A percentile compares a stretch with the other conserved stretches of the same genome.
These are phyloP conservation scores for Myrmecophaga tridactyla DNA, from an alignment of 2,113 vertebrate species.

Conservation along the genomic window DNA sequence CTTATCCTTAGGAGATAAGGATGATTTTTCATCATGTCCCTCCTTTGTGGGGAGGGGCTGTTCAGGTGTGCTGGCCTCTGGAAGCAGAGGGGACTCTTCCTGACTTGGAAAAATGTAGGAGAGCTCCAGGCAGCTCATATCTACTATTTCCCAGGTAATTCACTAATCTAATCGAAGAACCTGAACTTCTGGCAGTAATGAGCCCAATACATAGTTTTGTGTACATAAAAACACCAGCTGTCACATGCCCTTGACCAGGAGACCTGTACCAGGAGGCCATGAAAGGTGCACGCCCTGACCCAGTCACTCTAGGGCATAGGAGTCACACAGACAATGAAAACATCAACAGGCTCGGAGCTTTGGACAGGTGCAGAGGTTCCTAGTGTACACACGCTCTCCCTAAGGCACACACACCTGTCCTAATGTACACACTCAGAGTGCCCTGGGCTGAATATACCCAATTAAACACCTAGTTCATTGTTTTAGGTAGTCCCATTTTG, in stretches of 20 bases:
- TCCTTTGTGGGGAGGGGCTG: not conserved
- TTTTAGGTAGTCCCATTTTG: not conserved
- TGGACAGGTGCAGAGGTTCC: not conserved
- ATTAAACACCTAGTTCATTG: not conserved
- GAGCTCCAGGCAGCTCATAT: not conserved
- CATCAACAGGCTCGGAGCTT: not conserved
- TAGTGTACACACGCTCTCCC: not conserved
- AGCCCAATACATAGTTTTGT: not conserved
- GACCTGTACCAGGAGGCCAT: not conserved
- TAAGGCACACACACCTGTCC: not conserved
- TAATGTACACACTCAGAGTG: not conserved
- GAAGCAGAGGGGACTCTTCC: not conserved
- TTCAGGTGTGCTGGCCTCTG: not conserved
- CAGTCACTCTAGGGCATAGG: not conserved
- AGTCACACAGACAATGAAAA: not conserved
- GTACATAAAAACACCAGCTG: not conserved
- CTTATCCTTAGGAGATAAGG: not conserved
- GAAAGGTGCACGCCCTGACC: not conserved
- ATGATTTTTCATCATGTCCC: not conserved
- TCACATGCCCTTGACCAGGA: not conserved
- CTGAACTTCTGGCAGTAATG: not conserved
- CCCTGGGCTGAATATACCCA: too few relatives aligned
- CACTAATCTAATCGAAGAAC: not conserved
- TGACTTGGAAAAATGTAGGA: conserved; percentile 3
- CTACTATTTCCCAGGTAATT: not conserved